Percentiles rank a stretch among this genome's conserved stretches.
Conservation (phyloP, 2,797 vertebrate genomes). For the Merluccius polli region DNA sequence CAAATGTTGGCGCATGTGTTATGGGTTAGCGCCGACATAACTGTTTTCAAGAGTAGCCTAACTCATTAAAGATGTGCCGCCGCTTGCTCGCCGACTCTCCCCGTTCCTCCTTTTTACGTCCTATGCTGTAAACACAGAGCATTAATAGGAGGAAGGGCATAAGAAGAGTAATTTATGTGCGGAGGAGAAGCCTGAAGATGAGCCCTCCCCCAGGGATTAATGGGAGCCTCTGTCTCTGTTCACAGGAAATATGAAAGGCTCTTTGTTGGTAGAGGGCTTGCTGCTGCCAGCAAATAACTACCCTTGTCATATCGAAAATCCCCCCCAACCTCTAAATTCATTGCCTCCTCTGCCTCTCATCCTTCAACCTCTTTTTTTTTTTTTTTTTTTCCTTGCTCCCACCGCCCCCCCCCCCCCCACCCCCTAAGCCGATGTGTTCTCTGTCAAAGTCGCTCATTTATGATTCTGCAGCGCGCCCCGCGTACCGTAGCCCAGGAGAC, state of each 20-base stretch:
- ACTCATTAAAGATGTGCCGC: constrained; percentile 69
- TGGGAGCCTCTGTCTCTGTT: constrained; percentile 73
- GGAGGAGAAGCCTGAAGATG: constrained; percentile 66
- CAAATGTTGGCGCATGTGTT: constrained; percentile 75
- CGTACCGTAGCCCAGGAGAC: constrained; percentile 58
- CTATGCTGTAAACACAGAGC: constrained; percentile 62
- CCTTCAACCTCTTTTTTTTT: constrained; percentile 54
- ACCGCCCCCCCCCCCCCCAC: neutral
- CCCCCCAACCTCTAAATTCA: constrained; percentile 69
- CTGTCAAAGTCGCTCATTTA: constrained; percentile 70
- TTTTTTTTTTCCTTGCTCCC: neutral
- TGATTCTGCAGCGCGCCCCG: constrained; percentile 56
- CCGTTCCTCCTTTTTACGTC: constrained; percentile 18
- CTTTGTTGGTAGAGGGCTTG: constrained; percentile 72
- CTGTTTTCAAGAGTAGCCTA: constrained; percentile 65
- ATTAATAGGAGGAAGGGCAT: constrained; percentile 66
- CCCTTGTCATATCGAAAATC: constrained; percentile 72
- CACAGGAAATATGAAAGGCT: constrained; percentile 76
- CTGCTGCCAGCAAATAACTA: constrained; percentile 74
- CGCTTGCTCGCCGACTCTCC: constrained; percentile 43
- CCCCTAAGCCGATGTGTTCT: constrained; percentile 60
- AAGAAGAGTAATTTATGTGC: constrained; percentile 73
- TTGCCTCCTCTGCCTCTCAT: constrained; percentile 68
- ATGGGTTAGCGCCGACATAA: constrained; percentile 58
- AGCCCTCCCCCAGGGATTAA: constrained; percentile 71